These are phyloP conservation scores for Macropus fuliginosus DNA, from an alignment of 2,797 vertebrate genomes.

Conservation along the genomic window DNA sequence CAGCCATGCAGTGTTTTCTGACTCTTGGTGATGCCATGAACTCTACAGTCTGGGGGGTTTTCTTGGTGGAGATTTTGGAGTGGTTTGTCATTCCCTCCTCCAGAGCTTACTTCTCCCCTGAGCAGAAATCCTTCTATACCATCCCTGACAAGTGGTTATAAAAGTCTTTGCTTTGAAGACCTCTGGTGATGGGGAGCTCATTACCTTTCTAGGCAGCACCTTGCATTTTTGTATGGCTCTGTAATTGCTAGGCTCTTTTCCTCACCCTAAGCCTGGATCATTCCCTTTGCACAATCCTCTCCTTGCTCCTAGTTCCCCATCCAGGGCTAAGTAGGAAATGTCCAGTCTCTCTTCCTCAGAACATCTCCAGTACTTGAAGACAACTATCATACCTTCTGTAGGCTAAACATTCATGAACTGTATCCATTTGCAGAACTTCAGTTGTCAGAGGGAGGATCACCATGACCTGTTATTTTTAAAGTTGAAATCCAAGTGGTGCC, in stretches of 20 bases:
- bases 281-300: background rate
- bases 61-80: background rate
- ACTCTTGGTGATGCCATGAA: background rate
- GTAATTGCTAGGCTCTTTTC: background rate
- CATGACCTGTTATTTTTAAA: background rate
- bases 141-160: background rate
- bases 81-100: background rate
- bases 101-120: background rate
- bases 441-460: background rate
- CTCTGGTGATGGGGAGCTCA: background rate
- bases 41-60: background rate
- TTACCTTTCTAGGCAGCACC: background rate
- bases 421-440: background rate
- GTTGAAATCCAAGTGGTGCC: background rate
- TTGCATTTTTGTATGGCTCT: background rate
- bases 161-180: background rate
- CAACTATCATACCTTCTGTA: background rate
- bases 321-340: background rate
- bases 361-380: background rate
- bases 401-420: background rate
- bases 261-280: background rate
- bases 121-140: background rate
- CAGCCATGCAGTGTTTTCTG: too few species aligned
- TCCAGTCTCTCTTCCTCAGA: background rate
- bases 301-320: fast-evolving